Evolutionary conservation across 2,888 invertebrate species (phyloP), one percentile per base, ranked within the genome.

Genomic region (Drosophila greeni): DNA sequence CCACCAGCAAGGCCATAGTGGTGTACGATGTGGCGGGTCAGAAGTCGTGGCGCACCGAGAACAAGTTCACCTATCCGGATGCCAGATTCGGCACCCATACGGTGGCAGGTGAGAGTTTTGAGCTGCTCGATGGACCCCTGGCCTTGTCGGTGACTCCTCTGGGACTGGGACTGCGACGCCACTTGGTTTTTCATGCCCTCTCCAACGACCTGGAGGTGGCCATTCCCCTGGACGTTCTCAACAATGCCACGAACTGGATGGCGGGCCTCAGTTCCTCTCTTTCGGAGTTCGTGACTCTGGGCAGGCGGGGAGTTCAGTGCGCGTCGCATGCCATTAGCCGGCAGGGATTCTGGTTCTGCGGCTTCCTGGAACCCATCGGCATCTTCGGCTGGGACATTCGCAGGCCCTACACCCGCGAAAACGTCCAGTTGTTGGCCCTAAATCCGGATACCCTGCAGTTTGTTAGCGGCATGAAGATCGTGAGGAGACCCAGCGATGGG

Each of bases 361-460:
- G 94, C 0, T 86, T 92, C 7, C 90, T 93, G 88, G 90, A 91
- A 2, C 92, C 93, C 4, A 91, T 93, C 6, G 91, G 92, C 20
- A 90, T 95, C 29, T 92, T 91, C 76, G 94, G 93, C 76, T 95
- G 95, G 94, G 93, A 95, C 84, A 91, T 92, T 1, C 90, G 89
- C 0, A 91, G 91, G 0, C 90, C 92, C 14, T 94, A 91, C 77
- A 90, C 90, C 0, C 75, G 66, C 1, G 89, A 89, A 54, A 92
- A 91, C 85, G 91, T 92, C 36, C 89, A 90, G 68, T 82, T 91
- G 2, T 79, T 92, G n/a, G 92, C 91, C 2, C 80, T 90, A 8
- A 91, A 94, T 84, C 86, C 87, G 20, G 89, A 91, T 55, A 92
- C 91, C 0, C 86, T 95, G 55, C 95, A 95, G 81, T 95, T 95